phyloP scores from a whole-genome alignment of 2,888 invertebrate genomes.

The Zygogramma bicolorata region DNA sequence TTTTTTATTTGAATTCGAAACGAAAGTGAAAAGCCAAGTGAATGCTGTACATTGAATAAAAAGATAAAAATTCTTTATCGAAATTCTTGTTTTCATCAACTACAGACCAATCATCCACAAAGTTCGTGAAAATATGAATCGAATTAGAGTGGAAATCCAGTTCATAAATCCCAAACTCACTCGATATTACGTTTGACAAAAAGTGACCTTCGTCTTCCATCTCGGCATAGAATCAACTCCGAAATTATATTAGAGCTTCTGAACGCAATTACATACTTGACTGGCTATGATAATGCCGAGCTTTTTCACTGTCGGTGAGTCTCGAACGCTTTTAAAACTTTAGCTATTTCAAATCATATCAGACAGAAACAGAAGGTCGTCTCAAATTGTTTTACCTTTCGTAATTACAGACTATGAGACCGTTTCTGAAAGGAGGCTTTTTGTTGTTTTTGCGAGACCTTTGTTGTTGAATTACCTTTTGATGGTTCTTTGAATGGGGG shows the following conservation, averaged over 20 bases:
- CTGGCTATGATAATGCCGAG: constrained; percentile 47
- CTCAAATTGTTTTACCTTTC: constrained; percentile 28
- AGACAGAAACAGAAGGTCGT: constrained; percentile 31
- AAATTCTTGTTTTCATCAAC: no score
- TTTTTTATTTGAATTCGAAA: no score
- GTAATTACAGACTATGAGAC: constrained; percentile 23
- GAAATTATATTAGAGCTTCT: constrained; percentile 23
- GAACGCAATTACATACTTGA: constrained; percentile 50
- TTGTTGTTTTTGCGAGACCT: constrained; percentile 6
- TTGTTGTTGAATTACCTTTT: neutral
- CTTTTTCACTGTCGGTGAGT: constrained; percentile 34
- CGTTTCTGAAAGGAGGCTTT: neutral
- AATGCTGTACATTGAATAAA: no score
- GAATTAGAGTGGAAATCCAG: no score
- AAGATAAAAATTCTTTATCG: no score
- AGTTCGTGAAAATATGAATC: neutral
- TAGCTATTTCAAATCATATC: constrained; percentile 28
- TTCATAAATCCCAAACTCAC: constrained; percentile 1
- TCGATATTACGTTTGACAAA: neutral
- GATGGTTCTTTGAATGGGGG: no score
- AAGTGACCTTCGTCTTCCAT: neutral
- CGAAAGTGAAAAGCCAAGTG: no score
- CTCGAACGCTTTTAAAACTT: constrained; percentile 18
- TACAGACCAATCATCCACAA: no score
- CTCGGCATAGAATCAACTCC: neutral